Conservation (phyloP, 2,113 vertebrate genomes). For the Todiramphus chloris region DNA sequence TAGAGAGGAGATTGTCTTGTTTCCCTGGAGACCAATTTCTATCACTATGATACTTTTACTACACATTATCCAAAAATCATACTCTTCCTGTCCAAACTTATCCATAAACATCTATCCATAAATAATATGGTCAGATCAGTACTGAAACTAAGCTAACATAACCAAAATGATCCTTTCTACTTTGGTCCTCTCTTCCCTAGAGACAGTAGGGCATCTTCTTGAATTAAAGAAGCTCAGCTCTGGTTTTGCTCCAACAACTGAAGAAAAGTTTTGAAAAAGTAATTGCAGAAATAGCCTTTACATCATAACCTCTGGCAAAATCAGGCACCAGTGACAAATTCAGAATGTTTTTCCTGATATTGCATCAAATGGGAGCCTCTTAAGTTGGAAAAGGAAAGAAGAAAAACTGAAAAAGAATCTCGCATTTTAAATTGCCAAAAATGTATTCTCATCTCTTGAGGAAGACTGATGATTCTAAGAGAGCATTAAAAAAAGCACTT, state of each 20-base stretch:
- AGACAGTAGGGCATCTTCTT: neutral
- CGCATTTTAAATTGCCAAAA: neutral
- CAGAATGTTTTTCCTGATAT: neutral
- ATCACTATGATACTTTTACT: neutral
- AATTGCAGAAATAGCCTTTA: neutral
- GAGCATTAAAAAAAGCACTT: neutral
- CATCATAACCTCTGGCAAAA: slow-evolving; percentile 17
- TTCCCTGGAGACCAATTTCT: neutral
- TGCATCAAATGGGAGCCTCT: neutral
- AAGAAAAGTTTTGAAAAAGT: slow-evolving; percentile 12
- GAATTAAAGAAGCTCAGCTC: neutral
- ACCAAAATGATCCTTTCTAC: neutral
- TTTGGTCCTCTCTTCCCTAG: neutral
- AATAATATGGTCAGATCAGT: neutral
- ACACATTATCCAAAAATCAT: neutral
- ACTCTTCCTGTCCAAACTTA: neutral
- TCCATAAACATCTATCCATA: neutral
- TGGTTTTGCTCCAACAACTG: neutral
- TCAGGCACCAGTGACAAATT: neutral
- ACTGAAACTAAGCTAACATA: neutral
- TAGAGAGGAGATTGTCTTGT: neutral
- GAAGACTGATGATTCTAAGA: neutral
- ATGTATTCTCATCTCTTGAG: neutral
- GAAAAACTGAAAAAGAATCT: neutral
- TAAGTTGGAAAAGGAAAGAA: neutral